Evolutionary conservation across 2,113 vertebrate genomes (phyloP), one percentile per base, ranked within the genome.

Genomic region (Takifugu bimaculatus): DNA sequence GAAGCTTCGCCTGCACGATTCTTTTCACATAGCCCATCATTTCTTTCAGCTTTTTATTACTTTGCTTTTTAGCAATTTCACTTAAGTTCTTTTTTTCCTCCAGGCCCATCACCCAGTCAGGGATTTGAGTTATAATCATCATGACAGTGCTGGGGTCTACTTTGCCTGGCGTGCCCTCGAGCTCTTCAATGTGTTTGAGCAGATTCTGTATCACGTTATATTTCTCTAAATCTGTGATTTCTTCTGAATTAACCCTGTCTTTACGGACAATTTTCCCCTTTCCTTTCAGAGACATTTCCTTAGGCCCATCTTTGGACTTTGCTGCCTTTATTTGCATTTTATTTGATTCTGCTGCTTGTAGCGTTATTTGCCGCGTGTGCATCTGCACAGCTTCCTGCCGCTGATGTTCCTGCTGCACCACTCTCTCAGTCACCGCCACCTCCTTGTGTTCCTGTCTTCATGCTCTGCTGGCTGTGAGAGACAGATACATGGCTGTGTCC

Each of bases 41-140:
- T 73, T 94, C 92, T 79, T 84, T 93, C 45, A 94, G 68, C 82
- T 91, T 93, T 70, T 93, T 91, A 72, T 90, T 84, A 67, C 90
- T 92, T 57, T 86, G 90, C 49, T 92, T 90, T 71, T 75, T 79
- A 27, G 85, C 81, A 47, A 88, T 68, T 60, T 50, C 63, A 29
- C 62, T 75, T 60, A 93, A 75, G 69, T 90, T 84, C 52, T 77
- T 74, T 72, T 75, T 94, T 79, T 88, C 91, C 6, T 91, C 90
- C 50, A 77, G 65, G 60, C 86, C 85, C 68, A 94, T 82, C 47
- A 93, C 63, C 93, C 93, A 96, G 13, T 69, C 88, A 26, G 93
- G 92, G 57, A 93, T 74, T 65, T 88, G 82, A 63, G 71, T 85
- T 57, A 95, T 75, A 65, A 94, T 82, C 13, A 52, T 74, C 71